Evolutionary conservation across 2,888 invertebrate species (phyloP), one percentile per base, ranked within the genome.

Genomic region (Andrena trimmerana): DNA sequence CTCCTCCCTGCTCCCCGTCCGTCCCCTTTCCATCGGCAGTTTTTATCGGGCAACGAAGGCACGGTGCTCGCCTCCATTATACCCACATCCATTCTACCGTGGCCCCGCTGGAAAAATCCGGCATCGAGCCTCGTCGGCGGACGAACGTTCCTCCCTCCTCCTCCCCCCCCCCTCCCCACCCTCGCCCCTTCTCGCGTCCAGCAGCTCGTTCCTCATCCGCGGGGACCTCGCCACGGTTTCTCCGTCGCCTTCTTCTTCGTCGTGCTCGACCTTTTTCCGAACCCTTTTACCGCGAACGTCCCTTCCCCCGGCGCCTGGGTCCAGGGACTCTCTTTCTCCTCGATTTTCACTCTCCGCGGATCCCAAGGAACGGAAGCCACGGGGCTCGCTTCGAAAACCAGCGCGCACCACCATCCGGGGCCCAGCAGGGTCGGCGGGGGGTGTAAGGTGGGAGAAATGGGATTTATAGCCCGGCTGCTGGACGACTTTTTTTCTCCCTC

Each of bases 21-120:
- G 54, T 63, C 84, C 81, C 77, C 84, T 75, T 86, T 74, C 86
- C 87, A 88, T 88, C 88, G 88, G 84, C 86, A 88, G 86, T 88
- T 88, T 88, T 88, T 88, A 88, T 88, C 88, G 87, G 87, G 78
- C 88, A 87, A 81, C 87, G 88, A 87, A 88, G 88, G 88, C 88
- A 88, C 85, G 83, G 88, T 86, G 84, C 86, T 88, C 87, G 88
- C 87, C 86, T 88, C 88, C 88, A 88, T 88, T 88, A 88, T 88
- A 88, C 88, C 88, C 86, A 87, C 87, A 83, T 88, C 86, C 88
- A 86, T 88, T 88, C 88, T 86, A 87, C 83, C 83, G 81, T 86
- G 75, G 86, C 83, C 87, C 83, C 62, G 80, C 77, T 84, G 88
- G 88, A 88, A 88, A 88, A 88, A 88, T 88, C 88, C 86, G 85